Percentiles rank a stretch among this genome's conserved stretches.
Conservation (phyloP, 2,888 invertebrate species). For the Merodon equestris region DNA sequence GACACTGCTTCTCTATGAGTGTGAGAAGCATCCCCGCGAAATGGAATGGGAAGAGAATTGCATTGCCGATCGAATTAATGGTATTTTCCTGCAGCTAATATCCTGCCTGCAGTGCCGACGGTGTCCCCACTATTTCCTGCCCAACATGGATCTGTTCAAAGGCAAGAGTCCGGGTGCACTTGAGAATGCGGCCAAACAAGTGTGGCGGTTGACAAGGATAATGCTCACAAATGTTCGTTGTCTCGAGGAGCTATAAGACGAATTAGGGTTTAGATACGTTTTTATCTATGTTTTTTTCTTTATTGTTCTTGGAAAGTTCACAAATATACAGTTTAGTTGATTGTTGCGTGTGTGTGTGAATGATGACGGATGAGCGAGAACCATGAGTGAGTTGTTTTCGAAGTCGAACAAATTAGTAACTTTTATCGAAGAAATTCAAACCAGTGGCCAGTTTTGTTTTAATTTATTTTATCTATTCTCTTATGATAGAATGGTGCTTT, state of each 20-base stretch:
- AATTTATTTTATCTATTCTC: slow-evolving; percentile 31
- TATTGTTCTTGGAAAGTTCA: slow-evolving; percentile 33
- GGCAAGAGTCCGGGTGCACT: slow-evolving; percentile 93
- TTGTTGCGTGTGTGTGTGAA: slow-evolving; percentile 13
- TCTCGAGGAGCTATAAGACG: slow-evolving; percentile 90
- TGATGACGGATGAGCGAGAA: slow-evolving; percentile 36
- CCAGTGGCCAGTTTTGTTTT: slow-evolving; percentile 64
- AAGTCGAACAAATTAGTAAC: not conserved
- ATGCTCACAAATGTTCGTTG: slow-evolving; percentile 95
- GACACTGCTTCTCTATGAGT: slow-evolving; percentile 94
- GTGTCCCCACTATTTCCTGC: slow-evolving; percentile 97
- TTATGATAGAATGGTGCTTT: slow-evolving; percentile 73
- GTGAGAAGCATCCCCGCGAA: slow-evolving; percentile 97
- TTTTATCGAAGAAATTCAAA: slow-evolving; percentile 39
- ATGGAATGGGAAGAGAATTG: slow-evolving; percentile 96
- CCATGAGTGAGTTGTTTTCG: slow-evolving; percentile 13
- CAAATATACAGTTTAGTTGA: slow-evolving; percentile 34
- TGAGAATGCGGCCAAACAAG: slow-evolving; percentile 95
- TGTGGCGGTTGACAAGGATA: slow-evolving; percentile 94
- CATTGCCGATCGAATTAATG: slow-evolving; percentile 94
- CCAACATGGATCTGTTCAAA: slow-evolving; percentile 95
- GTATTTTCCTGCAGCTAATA: slow-evolving; percentile 95
- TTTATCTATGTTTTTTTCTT: slow-evolving; percentile 37
- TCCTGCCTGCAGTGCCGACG: slow-evolving; percentile 96
- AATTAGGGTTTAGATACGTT: not conserved